phyloP scores from a whole-genome alignment of 2,113 vertebrate genomes.

The Phaethornis superciliosus region DNA sequence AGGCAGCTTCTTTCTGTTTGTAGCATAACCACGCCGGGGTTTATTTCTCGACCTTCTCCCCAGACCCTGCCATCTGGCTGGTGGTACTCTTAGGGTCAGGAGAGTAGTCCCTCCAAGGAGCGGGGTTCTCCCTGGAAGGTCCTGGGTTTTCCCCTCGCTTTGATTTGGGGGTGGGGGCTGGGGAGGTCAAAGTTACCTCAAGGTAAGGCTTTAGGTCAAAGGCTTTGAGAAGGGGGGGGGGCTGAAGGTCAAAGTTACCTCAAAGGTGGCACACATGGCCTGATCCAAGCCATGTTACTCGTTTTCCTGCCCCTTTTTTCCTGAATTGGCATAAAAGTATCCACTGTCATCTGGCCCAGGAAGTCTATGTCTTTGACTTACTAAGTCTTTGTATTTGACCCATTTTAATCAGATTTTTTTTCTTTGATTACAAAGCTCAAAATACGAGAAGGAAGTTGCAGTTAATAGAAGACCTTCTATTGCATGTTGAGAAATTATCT shows the following conservation, averaged over 20 bases:
- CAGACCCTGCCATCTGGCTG: fast-evolving
- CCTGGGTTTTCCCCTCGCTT: neutral
- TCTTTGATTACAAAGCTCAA: neutral
- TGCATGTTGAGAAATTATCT: neutral
- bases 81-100: too few relatives aligned
- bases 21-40: fast-evolving
- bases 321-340: neutral
- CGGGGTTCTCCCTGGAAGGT: fast-evolving
- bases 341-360: neutral
- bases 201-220: too few relatives aligned
- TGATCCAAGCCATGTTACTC: fast-evolving
- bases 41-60: neutral
- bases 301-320: fast-evolving
- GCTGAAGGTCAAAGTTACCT: neutral
- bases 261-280: fast-evolving
- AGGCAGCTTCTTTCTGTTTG: too few relatives aligned
- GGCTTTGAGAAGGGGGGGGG: too few relatives aligned
- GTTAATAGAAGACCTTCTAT: neutral
- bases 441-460: neutral
- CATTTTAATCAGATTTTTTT: neutral
- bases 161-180: too few relatives aligned
- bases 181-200: neutral
- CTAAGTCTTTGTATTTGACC: neutral
- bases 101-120: too few relatives aligned
- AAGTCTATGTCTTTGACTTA: neutral